Conservation (phyloP, 2,113 vertebrate species). For the Hippocampus abdominalis region DNA sequence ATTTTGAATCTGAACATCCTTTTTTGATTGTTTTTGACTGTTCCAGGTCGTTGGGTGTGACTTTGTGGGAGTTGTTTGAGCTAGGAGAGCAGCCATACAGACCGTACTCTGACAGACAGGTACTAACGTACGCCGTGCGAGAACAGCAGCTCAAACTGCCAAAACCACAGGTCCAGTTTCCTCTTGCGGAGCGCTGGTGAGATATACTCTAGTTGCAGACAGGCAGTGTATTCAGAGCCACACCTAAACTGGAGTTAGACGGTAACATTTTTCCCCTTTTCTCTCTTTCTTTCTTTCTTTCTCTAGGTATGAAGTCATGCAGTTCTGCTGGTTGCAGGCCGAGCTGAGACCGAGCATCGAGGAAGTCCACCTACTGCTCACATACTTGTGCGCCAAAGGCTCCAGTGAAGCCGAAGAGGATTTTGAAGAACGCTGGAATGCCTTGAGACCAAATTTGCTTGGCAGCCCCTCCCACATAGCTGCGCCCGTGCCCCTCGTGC, state of each 20-base stretch:
- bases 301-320: slow-evolving; percentile 96
- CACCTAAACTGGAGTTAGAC: not conserved
- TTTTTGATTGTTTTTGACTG: not conserved
- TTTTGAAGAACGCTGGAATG: slow-evolving; percentile 92
- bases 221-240: not conserved
- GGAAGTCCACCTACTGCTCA: slow-evolving; percentile 92
- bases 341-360: slow-evolving; percentile 91
- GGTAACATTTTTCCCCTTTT: not conserved
- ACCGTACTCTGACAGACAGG: slow-evolving; percentile 90
- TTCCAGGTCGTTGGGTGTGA: slow-evolving; percentile 90
- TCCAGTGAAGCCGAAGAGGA: slow-evolving; percentile 85
- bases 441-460: slow-evolving; percentile 82
- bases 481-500: slow-evolving; percentile 33
- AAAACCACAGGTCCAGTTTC: slow-evolving; percentile 84
- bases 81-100: slow-evolving; percentile 89
- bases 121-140: slow-evolving; percentile 89
- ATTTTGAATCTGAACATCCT: not conserved
- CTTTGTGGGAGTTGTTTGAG: slow-evolving; percentile 95
- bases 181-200: slow-evolving; percentile 92
- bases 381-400: slow-evolving; percentile 89
- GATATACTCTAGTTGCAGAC: not conserved
- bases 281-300: not conserved
- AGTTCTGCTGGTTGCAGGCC: slow-evolving; percentile 97
- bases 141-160: slow-evolving; percentile 96
- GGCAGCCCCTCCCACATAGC: slow-evolving; percentile 57